phyloP scores from a whole-genome alignment of 1,140 invertebrate species.

The Catajapyx aquilonaris region DNA sequence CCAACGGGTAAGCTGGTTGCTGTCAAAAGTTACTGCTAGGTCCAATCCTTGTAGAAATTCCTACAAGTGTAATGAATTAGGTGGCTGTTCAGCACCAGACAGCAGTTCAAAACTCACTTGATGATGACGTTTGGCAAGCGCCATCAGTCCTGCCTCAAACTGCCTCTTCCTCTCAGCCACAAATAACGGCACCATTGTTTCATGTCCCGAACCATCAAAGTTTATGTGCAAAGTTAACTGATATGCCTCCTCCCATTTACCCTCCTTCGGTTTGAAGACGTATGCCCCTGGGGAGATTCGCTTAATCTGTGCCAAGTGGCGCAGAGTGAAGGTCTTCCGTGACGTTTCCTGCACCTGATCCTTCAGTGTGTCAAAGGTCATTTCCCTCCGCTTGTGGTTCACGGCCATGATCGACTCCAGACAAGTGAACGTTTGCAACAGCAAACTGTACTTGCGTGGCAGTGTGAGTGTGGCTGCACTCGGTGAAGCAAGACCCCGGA shows the following conservation, averaged over 20 bases:
- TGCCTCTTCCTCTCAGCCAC: slow-evolving; percentile 22
- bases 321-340: slow-evolving; percentile 52
- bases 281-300: slow-evolving; percentile 60
- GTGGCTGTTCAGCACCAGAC: neutral
- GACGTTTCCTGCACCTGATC: slow-evolving; percentile 68
- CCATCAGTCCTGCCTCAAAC: slow-evolving; percentile 32
- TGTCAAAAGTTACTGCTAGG: slow-evolving; percentile 45
- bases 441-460: slow-evolving; percentile 56
- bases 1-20: slow-evolving; percentile 60
- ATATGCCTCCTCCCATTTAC: neutral
- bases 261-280: slow-evolving; percentile 48
- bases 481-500: slow-evolving; percentile 31
- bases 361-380: slow-evolving; percentile 64
- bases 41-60: slow-evolving; percentile 48
- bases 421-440: slow-evolving; percentile 60
- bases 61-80: slow-evolving; percentile 17
- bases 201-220: slow-evolving; percentile 6
- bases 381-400: slow-evolving; percentile 66
- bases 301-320: slow-evolving; percentile 70
- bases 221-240: neutral
- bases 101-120: slow-evolving; percentile 19
- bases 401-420: slow-evolving; percentile 69
- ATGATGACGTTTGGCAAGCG: slow-evolving; percentile 43
- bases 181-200: slow-evolving; percentile 17
- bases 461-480: slow-evolving; percentile 39